Percentiles rank a stretch among this genome's conserved stretches.
phyloP scores from a whole-genome alignment of 2,113 vertebrate species.

The Polyodon spathula region DNA sequence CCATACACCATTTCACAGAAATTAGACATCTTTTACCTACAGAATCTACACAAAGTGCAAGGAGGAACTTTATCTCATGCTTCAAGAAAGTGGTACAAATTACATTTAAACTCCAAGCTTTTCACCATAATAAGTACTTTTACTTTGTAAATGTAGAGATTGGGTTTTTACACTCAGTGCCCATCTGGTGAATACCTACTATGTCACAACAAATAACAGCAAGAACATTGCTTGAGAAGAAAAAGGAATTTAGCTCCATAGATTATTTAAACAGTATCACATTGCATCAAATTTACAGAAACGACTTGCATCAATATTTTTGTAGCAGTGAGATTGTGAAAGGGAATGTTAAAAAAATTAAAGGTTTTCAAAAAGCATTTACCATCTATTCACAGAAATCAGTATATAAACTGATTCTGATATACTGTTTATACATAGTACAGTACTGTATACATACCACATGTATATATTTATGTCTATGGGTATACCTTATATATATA shows the following conservation, averaged over 20 bases:
- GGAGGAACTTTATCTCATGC: conserved; percentile 84
- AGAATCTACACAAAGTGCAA: conserved; percentile 82
- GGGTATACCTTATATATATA: too few species aligned
- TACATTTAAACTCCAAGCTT: conserved; percentile 55
- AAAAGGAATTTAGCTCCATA: conserved; percentile 27
- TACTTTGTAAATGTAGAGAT: conserved; percentile 25
- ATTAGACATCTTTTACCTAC: conserved; percentile 69
- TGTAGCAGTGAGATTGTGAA: too few species aligned
- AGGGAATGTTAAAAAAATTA: too few species aligned
- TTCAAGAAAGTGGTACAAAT: conserved; percentile 68
- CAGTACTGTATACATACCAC: too few species aligned
- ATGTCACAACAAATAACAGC: too few species aligned
- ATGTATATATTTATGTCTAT: too few species aligned
- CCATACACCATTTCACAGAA: conserved; percentile 68
- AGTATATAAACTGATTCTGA: too few species aligned
- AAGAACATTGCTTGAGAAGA: conserved; percentile 38
- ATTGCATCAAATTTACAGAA: background rate
- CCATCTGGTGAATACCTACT: conserved; percentile 34
- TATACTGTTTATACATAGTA: too few species aligned
- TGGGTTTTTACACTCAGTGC: conserved; percentile 46
- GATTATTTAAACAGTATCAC: conserved; percentile 20
- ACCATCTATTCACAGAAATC: too few species aligned
- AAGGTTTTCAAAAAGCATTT: too few species aligned
- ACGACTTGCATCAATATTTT: too few species aligned
- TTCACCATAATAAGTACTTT: conserved; percentile 47